Conservation (phyloP, 2,797 vertebrate genomes). For the Channallabes apus region DNA sequence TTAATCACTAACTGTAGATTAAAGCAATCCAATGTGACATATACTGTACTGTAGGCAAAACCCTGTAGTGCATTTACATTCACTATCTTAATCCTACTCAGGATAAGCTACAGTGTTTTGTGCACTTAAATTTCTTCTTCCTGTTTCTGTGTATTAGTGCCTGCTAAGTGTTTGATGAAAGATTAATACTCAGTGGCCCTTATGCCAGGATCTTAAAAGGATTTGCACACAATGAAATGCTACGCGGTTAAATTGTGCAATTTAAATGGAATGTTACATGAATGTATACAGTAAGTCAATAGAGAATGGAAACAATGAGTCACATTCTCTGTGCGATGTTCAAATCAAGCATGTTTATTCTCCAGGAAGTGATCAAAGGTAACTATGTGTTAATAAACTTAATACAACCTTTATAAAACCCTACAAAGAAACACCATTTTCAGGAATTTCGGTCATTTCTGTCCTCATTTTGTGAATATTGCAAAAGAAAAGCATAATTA, state of each 20-base stretch:
- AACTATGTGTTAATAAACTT: not conserved
- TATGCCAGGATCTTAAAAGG: too few species aligned
- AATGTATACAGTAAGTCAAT: not conserved
- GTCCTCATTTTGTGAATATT: too few species aligned
- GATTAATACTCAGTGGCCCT: too few species aligned
- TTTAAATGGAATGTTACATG: not conserved
- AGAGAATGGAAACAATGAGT: not conserved
- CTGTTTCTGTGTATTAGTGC: too few species aligned
- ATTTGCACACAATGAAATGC: too few species aligned
- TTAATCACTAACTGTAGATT: not conserved
- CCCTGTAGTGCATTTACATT: not conserved
- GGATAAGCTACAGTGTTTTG: too few species aligned
- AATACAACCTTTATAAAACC: not conserved
- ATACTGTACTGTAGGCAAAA: not conserved
- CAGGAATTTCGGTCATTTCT: not conserved
- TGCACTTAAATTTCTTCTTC: too few species aligned
- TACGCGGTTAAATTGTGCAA: not conserved
- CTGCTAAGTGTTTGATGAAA: too few species aligned
- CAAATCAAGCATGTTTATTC: not conserved
- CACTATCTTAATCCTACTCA: not conserved
- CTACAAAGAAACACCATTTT: not conserved
- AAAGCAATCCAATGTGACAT: not conserved
- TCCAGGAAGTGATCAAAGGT: not conserved
- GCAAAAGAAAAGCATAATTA: too few species aligned
- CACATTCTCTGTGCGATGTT: not conserved